Percentiles rank a stretch among this genome's conserved stretches.
These are phyloP conservation scores for Tokudaia muenninki DNA, from an alignment of 2,797 vertebrate genomes.

Conservation along the genomic window DNA sequence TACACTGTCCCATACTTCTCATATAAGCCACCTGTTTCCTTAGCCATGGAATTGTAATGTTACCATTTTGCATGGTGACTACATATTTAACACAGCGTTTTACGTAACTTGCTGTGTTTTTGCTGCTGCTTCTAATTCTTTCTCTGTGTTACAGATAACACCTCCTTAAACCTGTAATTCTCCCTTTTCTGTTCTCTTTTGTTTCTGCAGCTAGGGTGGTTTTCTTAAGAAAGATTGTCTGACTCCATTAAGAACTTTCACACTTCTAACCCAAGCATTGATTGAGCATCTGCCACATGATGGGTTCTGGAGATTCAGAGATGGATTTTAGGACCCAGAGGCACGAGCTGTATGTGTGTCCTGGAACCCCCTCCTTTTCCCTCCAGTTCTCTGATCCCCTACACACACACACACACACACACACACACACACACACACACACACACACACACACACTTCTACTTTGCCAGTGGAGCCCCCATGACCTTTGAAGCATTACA, in stretches of 20 bases:
- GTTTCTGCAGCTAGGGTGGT: neutral
- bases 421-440: neutral
- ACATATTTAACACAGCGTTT: constrained; percentile 9
- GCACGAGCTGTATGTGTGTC: neutral
- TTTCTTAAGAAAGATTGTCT: constrained; percentile 24
- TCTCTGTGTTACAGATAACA: neutral
- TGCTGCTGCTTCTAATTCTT: neutral
- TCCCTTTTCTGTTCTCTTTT: neutral
- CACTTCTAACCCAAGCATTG: neutral
- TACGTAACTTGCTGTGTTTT: neutral
- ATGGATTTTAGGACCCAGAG: constrained; percentile 9
- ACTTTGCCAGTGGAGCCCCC: neutral
- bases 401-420: neutral
- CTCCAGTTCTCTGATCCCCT: neutral
- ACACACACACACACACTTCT: neutral
- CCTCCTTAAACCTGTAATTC: neutral
- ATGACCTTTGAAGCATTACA: neutral
- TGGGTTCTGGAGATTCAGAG: neutral
- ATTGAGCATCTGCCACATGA: neutral
- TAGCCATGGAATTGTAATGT: neutral
- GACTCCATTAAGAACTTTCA: neutral
- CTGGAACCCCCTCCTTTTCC: neutral
- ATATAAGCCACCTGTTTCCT: neutral
- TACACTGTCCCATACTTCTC: neutral
- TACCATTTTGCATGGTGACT: neutral